A percentile compares a stretch with the other conserved stretches of the same genome.
These are phyloP conservation scores for Apostichopus parvimensis DNA, from an alignment of 35 echinoderm and acorn worm genomes.

Conservation along the genomic window DNA sequence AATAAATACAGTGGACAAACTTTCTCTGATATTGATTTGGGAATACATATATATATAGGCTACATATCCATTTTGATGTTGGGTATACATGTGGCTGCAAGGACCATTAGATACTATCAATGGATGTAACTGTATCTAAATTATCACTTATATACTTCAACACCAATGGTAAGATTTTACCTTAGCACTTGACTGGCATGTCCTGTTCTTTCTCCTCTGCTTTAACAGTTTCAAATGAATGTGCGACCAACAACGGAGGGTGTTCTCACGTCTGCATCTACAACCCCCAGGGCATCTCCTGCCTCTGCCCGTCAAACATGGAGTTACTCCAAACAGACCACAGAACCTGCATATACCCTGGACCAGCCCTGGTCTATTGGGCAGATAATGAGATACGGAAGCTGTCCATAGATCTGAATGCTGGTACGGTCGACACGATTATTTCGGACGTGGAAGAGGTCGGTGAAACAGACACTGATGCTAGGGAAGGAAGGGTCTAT, in stretches of 20 bases:
- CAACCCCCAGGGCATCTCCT: not conserved
- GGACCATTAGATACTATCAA: no score
- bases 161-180: no score
- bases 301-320: conserved; percentile 53
- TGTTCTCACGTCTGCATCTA: conserved; percentile 58
- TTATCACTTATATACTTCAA: no score
- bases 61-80: no score
- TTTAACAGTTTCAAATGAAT: conserved; percentile 39
- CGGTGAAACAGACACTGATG: conserved; percentile 46
- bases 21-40: no score
- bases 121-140: no score
- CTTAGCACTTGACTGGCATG: no score
- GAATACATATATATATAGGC: no score
- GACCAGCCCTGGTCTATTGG: conserved; percentile 51
- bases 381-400: conserved; percentile 34
- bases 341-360: conserved; percentile 37
- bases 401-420: not conserved
- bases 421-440: not conserved
- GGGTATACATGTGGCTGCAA: no score
- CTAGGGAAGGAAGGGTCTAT: conserved; percentile 53
- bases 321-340: not conserved
- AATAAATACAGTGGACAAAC: no score
- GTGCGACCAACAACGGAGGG: conserved; percentile 48
- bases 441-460: not conserved
- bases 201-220: not conserved